Percentiles rank a stretch among this genome's conserved stretches.
phyloP scores from a whole-genome alignment of 2,888 invertebrate genomes.

The Polydrusus pterygomalis region DNA sequence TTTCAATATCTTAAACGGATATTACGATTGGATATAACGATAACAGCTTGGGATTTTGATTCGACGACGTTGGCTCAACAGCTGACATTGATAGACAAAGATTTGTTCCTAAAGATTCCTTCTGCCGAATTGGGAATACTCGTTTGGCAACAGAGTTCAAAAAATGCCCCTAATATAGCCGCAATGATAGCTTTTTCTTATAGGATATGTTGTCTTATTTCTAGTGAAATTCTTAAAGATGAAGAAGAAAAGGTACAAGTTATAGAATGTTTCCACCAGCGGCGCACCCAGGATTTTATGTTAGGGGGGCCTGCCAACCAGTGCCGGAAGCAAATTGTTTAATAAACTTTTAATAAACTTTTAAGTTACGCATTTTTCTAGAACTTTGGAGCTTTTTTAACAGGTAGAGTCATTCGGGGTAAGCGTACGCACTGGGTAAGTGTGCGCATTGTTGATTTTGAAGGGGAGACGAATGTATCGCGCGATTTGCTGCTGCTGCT shows the following conservation, averaged over 20 bases:
- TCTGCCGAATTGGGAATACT: slow-evolving; percentile 71
- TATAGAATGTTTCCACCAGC: too few species aligned
- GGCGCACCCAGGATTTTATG: too few species aligned
- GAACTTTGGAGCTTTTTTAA: too few species aligned
- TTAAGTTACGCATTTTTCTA: too few species aligned
- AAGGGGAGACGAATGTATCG: too few species aligned
- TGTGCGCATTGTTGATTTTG: too few species aligned
- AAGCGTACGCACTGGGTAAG: too few species aligned
- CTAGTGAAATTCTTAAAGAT: slow-evolving; percentile 72
- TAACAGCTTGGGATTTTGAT: slow-evolving; percentile 75
- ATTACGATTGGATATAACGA: slow-evolving; percentile 69
- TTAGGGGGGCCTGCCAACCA: too few species aligned
- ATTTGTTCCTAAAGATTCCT: slow-evolving; percentile 73
- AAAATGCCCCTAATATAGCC: slow-evolving; percentile 73
- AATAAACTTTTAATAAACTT: too few species aligned
- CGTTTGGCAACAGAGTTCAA: slow-evolving; percentile 71
- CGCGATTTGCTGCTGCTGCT: too few species aligned
- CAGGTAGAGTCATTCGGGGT: too few species aligned
- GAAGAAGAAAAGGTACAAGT: slow-evolving; percentile 69
- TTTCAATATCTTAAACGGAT: slow-evolving; percentile 69
- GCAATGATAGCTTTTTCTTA: slow-evolving; percentile 75
- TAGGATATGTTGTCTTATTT: slow-evolving; percentile 73
- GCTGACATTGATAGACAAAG: slow-evolving; percentile 74
- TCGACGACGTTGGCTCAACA: slow-evolving; percentile 74
- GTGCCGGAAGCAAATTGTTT: too few species aligned